Base-by-base conservation (phyloP, 2,113 vertebrate genomes). In the Microcebus jonahi region DNA sequence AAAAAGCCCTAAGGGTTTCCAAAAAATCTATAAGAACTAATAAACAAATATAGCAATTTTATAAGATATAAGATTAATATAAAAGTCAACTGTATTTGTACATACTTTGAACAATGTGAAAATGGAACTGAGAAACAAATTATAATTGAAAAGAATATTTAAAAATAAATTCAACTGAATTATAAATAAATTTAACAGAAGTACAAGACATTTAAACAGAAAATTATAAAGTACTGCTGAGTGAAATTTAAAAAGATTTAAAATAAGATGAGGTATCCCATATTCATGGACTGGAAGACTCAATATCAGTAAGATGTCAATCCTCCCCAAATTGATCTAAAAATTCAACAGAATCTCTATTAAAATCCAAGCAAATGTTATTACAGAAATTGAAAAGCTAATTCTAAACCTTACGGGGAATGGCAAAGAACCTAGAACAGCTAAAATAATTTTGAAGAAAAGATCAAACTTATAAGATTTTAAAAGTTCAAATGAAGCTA, bases 161-260 rank as follows among this genome's bases (percentile, higher is more conserved):
- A 57, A 36, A 67, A 91, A 95, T 73, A 21, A 73, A 88, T 29
- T 63, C 88, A 92, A 95, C 12, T 86, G 31, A 96, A 85, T 63
- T 12, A 63, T 25, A 67, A 91, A 95, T 73, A 27, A 73, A 91
- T 29, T 63, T 92, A 92, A 95, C 12, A 89, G 31, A 96, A 85
- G 48, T 55, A 3, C 2, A 96, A 73, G 18, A 76, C 3, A 5
- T 48, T 5, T 42, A 63, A 88, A 82, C 27, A 61, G 5, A 89
- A 93, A 89, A 6, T 8, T 59, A 36, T 82, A 82, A 94, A 77
- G 27, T 34, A 63, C 9, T 50, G 9, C 7, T 71, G 9, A 79
- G 55, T 61, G 57, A 96, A 93, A 59, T 57, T 34, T 85, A 90
- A 84, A 5, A 57, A 81, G 7, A 57, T 13, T 9, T n/a, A n/a